These are phyloP conservation scores for Syritta pipiens DNA, from an alignment of 2,888 invertebrate genomes.

Conservation along the genomic window DNA sequence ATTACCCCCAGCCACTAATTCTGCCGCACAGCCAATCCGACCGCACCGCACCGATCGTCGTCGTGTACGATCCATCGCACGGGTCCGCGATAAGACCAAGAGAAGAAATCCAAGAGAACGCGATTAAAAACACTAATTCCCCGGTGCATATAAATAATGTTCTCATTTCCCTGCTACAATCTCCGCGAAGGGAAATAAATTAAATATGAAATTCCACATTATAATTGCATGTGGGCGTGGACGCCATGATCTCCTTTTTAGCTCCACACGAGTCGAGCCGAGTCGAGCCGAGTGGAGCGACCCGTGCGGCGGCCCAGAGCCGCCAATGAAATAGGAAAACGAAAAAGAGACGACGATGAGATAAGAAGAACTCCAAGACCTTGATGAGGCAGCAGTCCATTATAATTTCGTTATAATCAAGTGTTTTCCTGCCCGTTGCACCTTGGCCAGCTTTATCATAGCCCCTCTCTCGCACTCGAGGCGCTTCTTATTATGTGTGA, in stretches of 20 bases:
- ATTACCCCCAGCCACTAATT: constrained; percentile 50
- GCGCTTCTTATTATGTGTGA: constrained; percentile 26
- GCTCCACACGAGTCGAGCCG: constrained; percentile 26
- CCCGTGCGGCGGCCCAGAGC: no score
- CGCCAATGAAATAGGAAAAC: constrained; percentile 61
- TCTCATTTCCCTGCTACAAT: constrained; percentile 59
- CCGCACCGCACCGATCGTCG: no score
- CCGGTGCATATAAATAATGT: constrained; percentile 66
- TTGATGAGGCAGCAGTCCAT: constrained; percentile 61
- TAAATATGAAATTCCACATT: constrained; percentile 68
- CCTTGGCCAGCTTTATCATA: constrained; percentile 35
- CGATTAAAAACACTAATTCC: constrained; percentile 62
- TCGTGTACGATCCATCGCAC: constrained; percentile 1
- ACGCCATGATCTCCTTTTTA: constrained; percentile 53
- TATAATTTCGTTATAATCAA: constrained; percentile 67
- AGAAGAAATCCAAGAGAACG: constrained; percentile 39
- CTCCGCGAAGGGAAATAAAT: constrained; percentile 62
- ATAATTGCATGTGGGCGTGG: constrained; percentile 69
- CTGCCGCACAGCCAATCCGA: no score
- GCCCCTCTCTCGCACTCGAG: constrained; percentile 3
- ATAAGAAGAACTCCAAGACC: no score
- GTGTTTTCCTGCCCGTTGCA: constrained; percentile 50
- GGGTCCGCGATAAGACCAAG: constrained; percentile 3
- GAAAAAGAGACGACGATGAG: no score
- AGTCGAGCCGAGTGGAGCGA: no score